A percentile compares a stretch with the other conserved stretches of the same genome.
phyloP scores from a whole-genome alignment of 2,113 vertebrate species.

The Origma solitaria region DNA sequence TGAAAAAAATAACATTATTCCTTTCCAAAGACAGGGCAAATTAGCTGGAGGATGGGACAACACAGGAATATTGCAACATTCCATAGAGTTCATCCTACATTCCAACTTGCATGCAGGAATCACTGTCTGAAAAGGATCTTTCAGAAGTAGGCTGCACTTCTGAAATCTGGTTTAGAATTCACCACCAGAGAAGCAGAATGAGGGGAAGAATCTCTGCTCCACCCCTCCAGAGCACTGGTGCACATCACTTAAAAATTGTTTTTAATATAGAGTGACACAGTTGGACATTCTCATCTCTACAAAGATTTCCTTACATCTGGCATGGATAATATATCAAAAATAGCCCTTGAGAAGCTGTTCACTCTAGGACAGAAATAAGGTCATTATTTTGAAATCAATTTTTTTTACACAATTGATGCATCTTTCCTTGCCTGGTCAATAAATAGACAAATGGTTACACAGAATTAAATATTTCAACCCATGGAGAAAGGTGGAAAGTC shows the following conservation, averaged over 20 bases:
- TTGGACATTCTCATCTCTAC: neutral
- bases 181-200: neutral
- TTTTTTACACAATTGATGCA: neutral
- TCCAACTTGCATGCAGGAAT: neutral
- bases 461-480: neutral
- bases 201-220: neutral
- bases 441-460: neutral
- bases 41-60: neutral
- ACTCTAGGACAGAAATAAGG: neutral
- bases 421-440: neutral
- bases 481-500: neutral
- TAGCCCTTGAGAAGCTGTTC: neutral
- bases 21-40: neutral
- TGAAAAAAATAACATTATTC: neutral
- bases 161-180: neutral
- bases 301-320: neutral
- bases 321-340: neutral
- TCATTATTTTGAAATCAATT: neutral
- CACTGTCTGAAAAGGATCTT: neutral
- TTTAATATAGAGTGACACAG: neutral
- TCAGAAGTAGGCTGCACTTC: neutral
- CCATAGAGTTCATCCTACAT: neutral
- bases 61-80: neutral
- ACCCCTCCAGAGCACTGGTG: neutral
- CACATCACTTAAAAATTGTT: neutral